Evolutionary conservation across 2,888 invertebrate genomes (phyloP), one percentile per base, ranked within the genome.

Genomic region (Osmoderma eremita): DNA sequence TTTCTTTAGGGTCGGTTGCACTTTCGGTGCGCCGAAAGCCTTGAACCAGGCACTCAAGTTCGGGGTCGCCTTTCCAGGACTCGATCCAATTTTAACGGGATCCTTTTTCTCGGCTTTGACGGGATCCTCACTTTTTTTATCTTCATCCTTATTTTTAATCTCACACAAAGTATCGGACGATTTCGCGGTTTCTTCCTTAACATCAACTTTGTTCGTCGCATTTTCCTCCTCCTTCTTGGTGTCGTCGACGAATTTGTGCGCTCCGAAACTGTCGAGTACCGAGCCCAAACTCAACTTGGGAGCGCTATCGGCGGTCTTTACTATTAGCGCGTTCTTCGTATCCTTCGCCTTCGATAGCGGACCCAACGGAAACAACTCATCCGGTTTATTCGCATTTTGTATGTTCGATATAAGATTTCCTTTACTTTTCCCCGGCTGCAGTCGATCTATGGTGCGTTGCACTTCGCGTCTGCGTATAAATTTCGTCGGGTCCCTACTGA

Each of bases 21-120:
- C 86, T 82, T 94, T 94, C 0, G 95, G 94, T 0, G 92, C 91
- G 8, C 95, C 94, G 78, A 95, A 95, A 0, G 95, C 95, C 82
- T 94, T 94, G 70, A 95, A 93, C 95, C 95, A 95, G 24, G 94
- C 95, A 78, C 93, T 94, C 65, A 94, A 84, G 82, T 95, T 94
- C 0, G 95, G 94, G 38, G 92, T 92, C 15, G 91, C 90, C 78
- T 73, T 73, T n/a, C 76, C 76, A 24, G 73, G 69, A 65, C 72
- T 73, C 18, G 69, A 67, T 24, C 30, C 74, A 69, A 4, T 67
- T 68, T 72, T 70, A 64, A 13, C 70, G 69, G 20, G 67, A 56
- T 63, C 67, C 17, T 24, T 50, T 49, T 66, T 68, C 38, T 36
- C n/a, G n/a, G n/a, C 61, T 39, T 72, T 69, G 36, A 51, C 76